These are phyloP conservation scores for Hoplodrina blanda DNA, from an alignment of 2,888 invertebrate species.

Conservation along the genomic window DNA sequence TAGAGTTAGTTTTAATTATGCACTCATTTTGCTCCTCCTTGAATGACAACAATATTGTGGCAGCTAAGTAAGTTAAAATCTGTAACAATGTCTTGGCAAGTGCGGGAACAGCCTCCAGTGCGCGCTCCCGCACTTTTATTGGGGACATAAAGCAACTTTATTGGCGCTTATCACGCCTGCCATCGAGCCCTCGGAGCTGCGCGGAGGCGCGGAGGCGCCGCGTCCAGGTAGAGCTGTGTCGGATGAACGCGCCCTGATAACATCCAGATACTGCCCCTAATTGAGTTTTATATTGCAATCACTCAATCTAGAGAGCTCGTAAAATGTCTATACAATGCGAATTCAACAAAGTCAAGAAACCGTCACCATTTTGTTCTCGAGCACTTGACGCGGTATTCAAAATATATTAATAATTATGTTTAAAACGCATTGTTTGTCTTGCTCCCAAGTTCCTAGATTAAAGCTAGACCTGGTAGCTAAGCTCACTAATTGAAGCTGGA, in stretches of 20 bases:
- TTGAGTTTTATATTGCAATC: constrained; percentile 35
- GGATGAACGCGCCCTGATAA: constrained; percentile 3
- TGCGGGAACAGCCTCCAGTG: constrained; percentile 21
- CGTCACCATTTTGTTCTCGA: neutral
- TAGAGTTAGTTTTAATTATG: constrained; percentile 27
- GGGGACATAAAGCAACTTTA: constrained; percentile 68
- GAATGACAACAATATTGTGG: constrained; percentile 34
- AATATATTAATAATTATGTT: neutral
- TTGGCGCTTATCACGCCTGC: constrained; percentile 70
- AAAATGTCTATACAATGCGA: constrained; percentile 20
- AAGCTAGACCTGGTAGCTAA: constrained; percentile 20
- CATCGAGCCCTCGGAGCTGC: constrained; percentile 21
- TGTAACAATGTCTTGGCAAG: constrained; percentile 23
- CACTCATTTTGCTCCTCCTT: neutral
- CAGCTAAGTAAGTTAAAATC: constrained; percentile 39
- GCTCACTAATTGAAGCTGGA: constrained; percentile 57
- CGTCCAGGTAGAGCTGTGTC: constrained; percentile 25
- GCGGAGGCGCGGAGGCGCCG: neutral
- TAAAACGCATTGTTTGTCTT: constrained; percentile 13
- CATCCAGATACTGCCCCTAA: constrained; percentile 19
- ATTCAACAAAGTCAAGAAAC: constrained; percentile 29
- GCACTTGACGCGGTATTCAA: neutral
- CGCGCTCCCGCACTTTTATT: constrained; percentile 61
- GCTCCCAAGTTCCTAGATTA: constrained; percentile 27
- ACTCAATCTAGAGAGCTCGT: constrained; percentile 38